Evolutionary conservation across 2,113 vertebrate genomes (phyloP).

Genomic region (Percopsis transmontana): DNA sequence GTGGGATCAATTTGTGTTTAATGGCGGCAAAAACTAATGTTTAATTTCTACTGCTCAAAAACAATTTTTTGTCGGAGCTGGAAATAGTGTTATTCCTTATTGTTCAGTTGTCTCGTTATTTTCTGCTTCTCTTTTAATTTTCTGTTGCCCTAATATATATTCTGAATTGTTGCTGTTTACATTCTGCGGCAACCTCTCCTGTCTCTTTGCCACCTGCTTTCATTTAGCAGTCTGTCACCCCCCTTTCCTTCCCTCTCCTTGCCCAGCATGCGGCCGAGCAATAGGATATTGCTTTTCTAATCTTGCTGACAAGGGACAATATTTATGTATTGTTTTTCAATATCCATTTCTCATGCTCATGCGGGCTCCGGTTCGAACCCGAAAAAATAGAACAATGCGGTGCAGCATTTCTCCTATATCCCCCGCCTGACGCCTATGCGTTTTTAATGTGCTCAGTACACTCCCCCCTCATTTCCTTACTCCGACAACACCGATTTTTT

Average conservation of each 20-base stretch:
- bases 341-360: conserved; percentile 68
- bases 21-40: not conserved
- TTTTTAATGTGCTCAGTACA: conserved; percentile 39
- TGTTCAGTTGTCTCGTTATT: not conserved
- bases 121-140: not conserved
- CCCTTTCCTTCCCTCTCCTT: conserved; percentile 19
- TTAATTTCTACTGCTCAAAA: conserved; percentile 24
- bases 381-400: conserved; percentile 32
- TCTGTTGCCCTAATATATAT: too few relatives aligned
- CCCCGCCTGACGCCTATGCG: not conserved
- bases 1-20: conserved; percentile 8
- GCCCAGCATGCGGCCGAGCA: conserved; percentile 43
- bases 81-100: conserved; percentile 21
- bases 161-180: too few relatives aligned
- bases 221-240: conserved; percentile 36
- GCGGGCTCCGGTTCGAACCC: conserved; percentile 23
- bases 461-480: not conserved
- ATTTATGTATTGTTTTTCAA: conserved; percentile 77
- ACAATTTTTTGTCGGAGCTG: conserved; percentile 43
- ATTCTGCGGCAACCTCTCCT: not conserved
- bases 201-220: conserved; percentile 38
- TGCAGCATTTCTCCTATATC: too few relatives aligned
- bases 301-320: conserved; percentile 75
- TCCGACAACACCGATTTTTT: not conserved
- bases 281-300: conserved; percentile 80